Evolutionary conservation across 2,888 invertebrate genomes (phyloP), one percentile per base, ranked within the genome.

Genomic region (Flexamia atlantica): DNA sequence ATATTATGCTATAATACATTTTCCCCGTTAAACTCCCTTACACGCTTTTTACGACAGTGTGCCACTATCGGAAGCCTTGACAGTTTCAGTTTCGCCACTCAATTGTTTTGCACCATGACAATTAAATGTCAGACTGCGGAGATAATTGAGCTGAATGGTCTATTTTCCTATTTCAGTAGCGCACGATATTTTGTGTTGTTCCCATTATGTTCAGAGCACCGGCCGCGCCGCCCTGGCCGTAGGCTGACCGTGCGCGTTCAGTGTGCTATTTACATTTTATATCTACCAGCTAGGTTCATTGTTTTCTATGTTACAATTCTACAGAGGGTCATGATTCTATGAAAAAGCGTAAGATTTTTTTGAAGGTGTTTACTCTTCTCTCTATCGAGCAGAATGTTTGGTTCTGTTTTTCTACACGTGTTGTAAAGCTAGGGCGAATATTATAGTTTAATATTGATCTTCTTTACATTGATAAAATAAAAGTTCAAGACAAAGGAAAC

Each of bases 91-190:
- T 64, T 64, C 64, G 64, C 64, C 64, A 64, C 30, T 12, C 30
- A 14, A 64, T 64, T 64, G 64, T 64, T 30, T 30, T 64, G 17
- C 23, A 23, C 64, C 64, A 30, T 64, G 64, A 64, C 64, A 64
- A 64, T 64, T 64, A 64, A 64, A 64, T 64, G 64, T n/a, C 64
- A 64, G 57, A 46, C 53, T 23, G 53, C 30, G 12, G 28, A 28
- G 64, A 64, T 64, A 64, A 64, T 64, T 28, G 28, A 28, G 28
- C 17, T 2, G 28, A 28, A 28, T 30, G 64, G 30, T 64, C 64
- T n/a, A 64, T 64, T 64, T 64, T 17, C 64, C 64, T 12, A 64
- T 64, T 64, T 64, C 64, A 64, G 64, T 64, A 64, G 64, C 64
- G 64, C 64, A 64, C 64, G 64, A 64, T 64, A 28, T 64, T 28